Evolutionary conservation across 2,888 invertebrate species (phyloP).

Genomic region (Agonopterix arenella): DNA sequence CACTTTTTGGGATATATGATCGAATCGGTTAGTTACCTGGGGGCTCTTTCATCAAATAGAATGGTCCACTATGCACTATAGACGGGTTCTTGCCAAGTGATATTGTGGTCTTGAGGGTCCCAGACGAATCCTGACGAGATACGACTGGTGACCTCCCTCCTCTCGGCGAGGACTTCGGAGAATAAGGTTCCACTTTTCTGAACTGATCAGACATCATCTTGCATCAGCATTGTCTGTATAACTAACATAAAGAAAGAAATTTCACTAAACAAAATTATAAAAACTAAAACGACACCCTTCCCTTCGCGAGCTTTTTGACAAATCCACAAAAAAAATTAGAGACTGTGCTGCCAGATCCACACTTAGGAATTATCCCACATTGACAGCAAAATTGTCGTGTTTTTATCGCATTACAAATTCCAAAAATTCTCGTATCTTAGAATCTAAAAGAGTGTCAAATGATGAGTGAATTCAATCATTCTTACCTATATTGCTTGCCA

Average conservation of each 20-base stretch:
- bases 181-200: constrained; percentile 95
- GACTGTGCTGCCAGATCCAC: neutral
- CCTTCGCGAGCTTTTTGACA: constrained; percentile 40
- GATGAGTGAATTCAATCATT: too few relatives aligned
- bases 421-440: too few relatives aligned
- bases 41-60: constrained; percentile 98
- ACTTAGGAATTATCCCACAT: too few relatives aligned
- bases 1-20: neutral
- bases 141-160: constrained; percentile 97
- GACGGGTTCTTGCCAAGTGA: constrained; percentile 97
- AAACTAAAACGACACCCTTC: constrained; percentile 47
- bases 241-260: constrained; percentile 51
- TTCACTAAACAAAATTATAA: constrained; percentile 56
- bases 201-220: constrained; percentile 96
- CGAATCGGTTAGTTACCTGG: constrained; percentile 79
- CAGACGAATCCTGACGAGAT: constrained; percentile 97
- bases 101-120: constrained; percentile 98
- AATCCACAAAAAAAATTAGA: constrained; percentile 19
- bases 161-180: constrained; percentile 95
- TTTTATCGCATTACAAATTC: too few relatives aligned
- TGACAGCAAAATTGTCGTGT: too few relatives aligned
- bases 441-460: too few relatives aligned
- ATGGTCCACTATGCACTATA: constrained; percentile 97
- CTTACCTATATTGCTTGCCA: too few relatives aligned
- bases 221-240: constrained; percentile 73